phyloP scores from a whole-genome alignment of 1,140 invertebrate species.

The Yoshiicerus persimilis region DNA sequence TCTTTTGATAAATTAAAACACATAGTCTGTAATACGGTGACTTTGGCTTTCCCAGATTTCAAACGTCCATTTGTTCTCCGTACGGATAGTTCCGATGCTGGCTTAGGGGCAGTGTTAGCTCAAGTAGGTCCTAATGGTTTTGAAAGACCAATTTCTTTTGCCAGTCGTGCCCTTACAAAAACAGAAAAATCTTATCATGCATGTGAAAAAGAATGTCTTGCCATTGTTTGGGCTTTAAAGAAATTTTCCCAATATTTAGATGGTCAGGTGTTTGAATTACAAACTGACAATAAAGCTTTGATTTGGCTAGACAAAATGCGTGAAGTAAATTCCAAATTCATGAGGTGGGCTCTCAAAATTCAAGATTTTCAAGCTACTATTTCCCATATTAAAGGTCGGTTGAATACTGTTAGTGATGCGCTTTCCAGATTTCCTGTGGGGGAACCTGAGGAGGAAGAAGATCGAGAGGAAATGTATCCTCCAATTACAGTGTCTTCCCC shows the following conservation, averaged over 20 bases:
- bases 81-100: background rate
- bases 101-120: background rate
- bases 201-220: background rate
- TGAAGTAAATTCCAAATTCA: background rate
- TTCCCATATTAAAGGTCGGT: slow-evolving; percentile 13
- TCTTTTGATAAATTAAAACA: background rate
- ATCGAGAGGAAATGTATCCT: background rate
- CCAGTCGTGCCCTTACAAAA: background rate
- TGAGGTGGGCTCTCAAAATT: background rate
- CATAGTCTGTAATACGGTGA: background rate
- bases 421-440: background rate
- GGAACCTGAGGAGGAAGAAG: background rate
- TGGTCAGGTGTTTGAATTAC: background rate
- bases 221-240: background rate
- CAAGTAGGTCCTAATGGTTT: background rate
- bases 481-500: background rate
- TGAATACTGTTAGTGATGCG: slow-evolving; percentile 14
- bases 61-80: background rate
- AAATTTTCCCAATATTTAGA: background rate
- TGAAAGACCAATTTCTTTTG: background rate
- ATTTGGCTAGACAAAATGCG: background rate
- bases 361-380: background rate
- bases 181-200: background rate
- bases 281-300: background rate
- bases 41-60: background rate